phyloP scores from a whole-genome alignment of 92 coral and sea anemone species.

The Actinostola sp. region DNA sequence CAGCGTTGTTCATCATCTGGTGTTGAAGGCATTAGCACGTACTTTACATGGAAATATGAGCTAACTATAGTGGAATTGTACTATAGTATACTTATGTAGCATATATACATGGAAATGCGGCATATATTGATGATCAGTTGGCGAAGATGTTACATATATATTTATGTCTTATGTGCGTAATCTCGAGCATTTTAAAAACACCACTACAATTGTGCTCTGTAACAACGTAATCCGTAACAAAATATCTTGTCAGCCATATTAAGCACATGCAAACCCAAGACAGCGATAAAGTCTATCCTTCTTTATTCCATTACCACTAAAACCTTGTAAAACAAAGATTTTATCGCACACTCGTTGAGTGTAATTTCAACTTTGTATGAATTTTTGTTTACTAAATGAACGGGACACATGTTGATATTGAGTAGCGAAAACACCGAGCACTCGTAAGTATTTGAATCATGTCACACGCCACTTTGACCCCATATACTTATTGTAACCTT shows the following conservation, averaged over 20 bases:
- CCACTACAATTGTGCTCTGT: too few species aligned
- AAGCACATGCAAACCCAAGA: not conserved
- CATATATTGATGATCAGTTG: too few species aligned
- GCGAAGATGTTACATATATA: too few species aligned
- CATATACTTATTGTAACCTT: not conserved
- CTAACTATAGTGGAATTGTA: too few species aligned
- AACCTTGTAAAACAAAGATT: not conserved
- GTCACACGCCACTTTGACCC: conserved; percentile 1
- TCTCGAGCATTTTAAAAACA: too few species aligned
- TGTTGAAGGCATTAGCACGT: too few species aligned
- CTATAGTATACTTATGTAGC: too few species aligned
- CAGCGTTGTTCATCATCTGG: too few species aligned
- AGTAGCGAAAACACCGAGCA: not conserved
- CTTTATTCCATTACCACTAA: not conserved
- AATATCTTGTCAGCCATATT: conserved; percentile 10
- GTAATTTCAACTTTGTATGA: not conserved
- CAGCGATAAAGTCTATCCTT: not conserved
- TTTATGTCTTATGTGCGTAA: too few species aligned
- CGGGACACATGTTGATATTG: not conserved
- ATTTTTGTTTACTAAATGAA: not conserved
- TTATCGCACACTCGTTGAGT: not conserved
- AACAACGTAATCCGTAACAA: too few species aligned
- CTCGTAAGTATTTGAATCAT: not conserved
- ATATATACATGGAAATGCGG: too few species aligned
- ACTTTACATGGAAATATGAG: too few species aligned